Evolutionary conservation across 2,797 vertebrate species (phyloP).

Genomic region (Melanotaenia maccullochi): DNA sequence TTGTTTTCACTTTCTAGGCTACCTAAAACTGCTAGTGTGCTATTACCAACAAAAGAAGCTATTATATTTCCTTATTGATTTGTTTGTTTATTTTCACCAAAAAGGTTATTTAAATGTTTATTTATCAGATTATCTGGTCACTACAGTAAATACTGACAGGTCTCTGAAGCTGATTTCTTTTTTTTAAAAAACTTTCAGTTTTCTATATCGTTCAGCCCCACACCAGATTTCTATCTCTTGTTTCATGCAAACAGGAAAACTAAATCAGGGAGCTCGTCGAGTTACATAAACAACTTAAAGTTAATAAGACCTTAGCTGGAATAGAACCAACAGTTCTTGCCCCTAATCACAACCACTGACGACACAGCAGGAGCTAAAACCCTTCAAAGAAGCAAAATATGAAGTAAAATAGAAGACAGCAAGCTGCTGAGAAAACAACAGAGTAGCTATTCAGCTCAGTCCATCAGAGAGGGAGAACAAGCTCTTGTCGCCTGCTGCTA

Average conservation of each 20-base stretch:
- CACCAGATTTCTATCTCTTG: conserved; percentile 9
- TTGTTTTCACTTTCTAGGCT: no score
- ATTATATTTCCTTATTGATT: no score
- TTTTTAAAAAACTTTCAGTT: no score
- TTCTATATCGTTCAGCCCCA: no score
- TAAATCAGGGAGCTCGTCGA: conserved; percentile 21
- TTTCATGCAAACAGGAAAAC: conserved; percentile 41
- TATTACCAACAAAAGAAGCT: no score
- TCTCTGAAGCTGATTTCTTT: no score
- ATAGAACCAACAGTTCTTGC: neutral
- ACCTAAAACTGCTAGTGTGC: no score
- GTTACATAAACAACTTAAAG: conserved; percentile 55
- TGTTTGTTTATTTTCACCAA: no score
- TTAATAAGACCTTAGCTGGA: conserved; percentile 22
- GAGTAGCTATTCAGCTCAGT: conserved; percentile 8
- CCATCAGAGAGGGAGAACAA: conserved; percentile 1
- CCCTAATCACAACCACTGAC: neutral
- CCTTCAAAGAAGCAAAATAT: conserved; percentile 18
- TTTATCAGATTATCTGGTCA: no score
- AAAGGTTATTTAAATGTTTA: no score
- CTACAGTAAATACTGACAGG: no score
- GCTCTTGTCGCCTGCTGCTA: conserved; percentile 36
- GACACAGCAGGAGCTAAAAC: conserved; percentile 11
- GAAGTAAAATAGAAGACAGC: conserved; percentile 14
- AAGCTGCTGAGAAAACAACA: conserved; percentile 7